Evolutionary conservation across 2,888 invertebrate species (phyloP), one percentile per base, ranked within the genome.

Genomic region (Netelia fuscicornis): DNA sequence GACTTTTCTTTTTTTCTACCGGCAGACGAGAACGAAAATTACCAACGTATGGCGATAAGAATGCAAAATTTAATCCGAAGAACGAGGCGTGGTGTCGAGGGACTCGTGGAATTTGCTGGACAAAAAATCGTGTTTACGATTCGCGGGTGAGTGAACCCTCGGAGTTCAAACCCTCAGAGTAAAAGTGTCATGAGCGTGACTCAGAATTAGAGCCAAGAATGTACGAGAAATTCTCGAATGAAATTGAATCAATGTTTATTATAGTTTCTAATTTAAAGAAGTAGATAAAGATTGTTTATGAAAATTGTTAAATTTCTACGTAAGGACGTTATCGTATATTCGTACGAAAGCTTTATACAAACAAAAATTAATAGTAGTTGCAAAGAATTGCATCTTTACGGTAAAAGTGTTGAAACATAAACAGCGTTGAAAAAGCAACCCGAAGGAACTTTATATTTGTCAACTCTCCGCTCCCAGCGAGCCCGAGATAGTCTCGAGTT

Each of bases 391-490:
- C 30, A 30, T 30, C 30, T 30, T 30, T 30, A 30, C 30, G 30
- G 30, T 2, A 30, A 30, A 30, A 30, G 30, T 30, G 30, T 5
- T 30, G 30, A 30, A 48, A 62, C 56, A 30, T 72, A 65, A 58
- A 81, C 81, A 81, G 60, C 74, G 70, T 80, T 79, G 58, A 44
- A 85, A 87, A 84, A 84, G 82, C 65, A 79, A 62, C 85, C 81
- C 85, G 83, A 78, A 48, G 54, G 70, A 58, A 30, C 23, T 62
- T 44, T 6, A 30, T 52, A 2, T 30, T 42, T 20, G 10, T 20
- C 54, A 72, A 65, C 44, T 42, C 44, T 65, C 65, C 10, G 56
- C 25, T 65, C n/a, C 13, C 30, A 64, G 64, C 64, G 54, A 71
- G 54, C 23, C 62, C n/a, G 25, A 6, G 52, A 44, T 48, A 54